Base-by-base conservation (phyloP, 2,888 invertebrate genomes). In the Leptopterna dolabrata region DNA sequence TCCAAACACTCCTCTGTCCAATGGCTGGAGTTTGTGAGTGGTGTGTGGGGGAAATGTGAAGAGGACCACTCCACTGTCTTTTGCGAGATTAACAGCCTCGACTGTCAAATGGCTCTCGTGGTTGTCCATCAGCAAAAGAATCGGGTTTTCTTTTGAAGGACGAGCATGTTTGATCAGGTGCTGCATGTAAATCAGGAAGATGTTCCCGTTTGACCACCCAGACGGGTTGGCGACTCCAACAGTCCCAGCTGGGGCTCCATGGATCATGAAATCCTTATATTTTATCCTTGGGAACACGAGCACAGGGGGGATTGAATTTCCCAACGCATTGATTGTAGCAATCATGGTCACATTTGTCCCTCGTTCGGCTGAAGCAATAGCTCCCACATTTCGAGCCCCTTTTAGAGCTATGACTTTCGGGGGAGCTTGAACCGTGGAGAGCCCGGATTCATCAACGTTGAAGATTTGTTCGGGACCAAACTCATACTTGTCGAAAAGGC, bases 241-340 rank as follows among this genome's bases (percentile, higher is more conserved):
- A 47, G 88, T 88, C 47, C 90, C 90, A 76, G 88, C 47, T 78
- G 91, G 91, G 13, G 90, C 90, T 76, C 90, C 90, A 0, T 89
- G 88, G 24, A 91, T 86, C 89, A 91, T 91, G 87, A 90, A 90
- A 43, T 89, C 87, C 24, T 88, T 88, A 80, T 87, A 91, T n/a
- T 89, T 84, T 11, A 88, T 88, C 29, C 90, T 86, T 41, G 90
- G 90, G 78, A 90, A 90, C n/a, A 90, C 88, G 63, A 90, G 88
- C 71, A 89, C 84, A n/a, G 90, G 90, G 47, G 90, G 90, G 19
- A 90, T 88, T n/a, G 87, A 80, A 86, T 89, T 89, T 27, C 90
- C 90, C 47, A 80, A n/a, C 19, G 80, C 80, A 29, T 78, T 43
- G 43, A 43, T 24, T 1, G 45, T 76, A 16, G 30, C 76, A 6